Evolutionary conservation across 2,113 vertebrate species (phyloP).

Genomic region (Tetraodon nigroviridis): DNA sequence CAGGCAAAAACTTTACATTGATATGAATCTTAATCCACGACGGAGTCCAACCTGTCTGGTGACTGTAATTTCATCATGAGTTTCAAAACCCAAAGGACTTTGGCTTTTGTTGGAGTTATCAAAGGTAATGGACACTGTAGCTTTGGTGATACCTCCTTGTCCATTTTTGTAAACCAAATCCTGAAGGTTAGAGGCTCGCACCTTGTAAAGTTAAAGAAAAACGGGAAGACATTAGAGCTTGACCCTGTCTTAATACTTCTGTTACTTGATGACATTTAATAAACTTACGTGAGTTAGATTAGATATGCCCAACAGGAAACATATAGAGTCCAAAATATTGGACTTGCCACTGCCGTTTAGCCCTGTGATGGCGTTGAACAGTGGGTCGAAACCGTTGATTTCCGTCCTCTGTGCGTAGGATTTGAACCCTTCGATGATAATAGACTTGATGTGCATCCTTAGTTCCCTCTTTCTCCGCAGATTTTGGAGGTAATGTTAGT

Average conservation of each 20-base stretch:
- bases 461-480: background rate
- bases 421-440: slow-evolving; percentile 92
- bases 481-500: background rate
- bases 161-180: slow-evolving; percentile 95
- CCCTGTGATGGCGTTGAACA: slow-evolving; percentile 96
- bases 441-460: slow-evolving; percentile 90
- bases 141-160: slow-evolving; percentile 90
- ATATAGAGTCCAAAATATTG: slow-evolving; percentile 93
- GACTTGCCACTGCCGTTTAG: slow-evolving; percentile 97
- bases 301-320: slow-evolving; percentile 89
- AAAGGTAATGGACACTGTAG: slow-evolving; percentile 88
- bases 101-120: slow-evolving; percentile 91
- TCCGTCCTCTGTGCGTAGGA: slow-evolving; percentile 94
- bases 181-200: slow-evolving; percentile 87
- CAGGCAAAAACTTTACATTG: background rate
- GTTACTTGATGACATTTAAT: background rate
- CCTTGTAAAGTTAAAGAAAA: slow-evolving; percentile 62
- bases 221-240: background rate
- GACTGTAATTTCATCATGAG: slow-evolving; percentile 85
- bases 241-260: background rate
- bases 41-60: slow-evolving; percentile 84
- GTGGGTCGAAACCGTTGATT: slow-evolving; percentile 83
- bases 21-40: background rate
- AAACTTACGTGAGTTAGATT: slow-evolving; percentile 85
- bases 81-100: slow-evolving; percentile 92